A percentile compares a stretch with the other conserved stretches of the same genome.
Conservation (phyloP, 2,113 vertebrate genomes). For the Melanotaenia duboulayi region DNA sequence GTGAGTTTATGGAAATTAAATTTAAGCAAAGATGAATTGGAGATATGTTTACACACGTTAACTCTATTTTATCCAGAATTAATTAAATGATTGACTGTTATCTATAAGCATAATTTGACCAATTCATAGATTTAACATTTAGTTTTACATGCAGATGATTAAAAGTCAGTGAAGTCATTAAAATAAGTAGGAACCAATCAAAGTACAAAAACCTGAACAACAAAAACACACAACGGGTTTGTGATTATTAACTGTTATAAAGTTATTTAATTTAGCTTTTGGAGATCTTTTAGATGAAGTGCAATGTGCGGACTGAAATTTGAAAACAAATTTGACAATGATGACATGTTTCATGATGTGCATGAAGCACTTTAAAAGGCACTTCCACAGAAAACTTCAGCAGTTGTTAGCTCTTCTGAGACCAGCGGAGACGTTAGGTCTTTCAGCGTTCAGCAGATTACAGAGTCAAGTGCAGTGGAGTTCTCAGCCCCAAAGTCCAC, state of each 20-base stretch:
- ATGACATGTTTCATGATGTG: not conserved
- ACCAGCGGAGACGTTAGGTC: slow-evolving; percentile 31
- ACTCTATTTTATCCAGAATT: not conserved
- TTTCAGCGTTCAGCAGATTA: slow-evolving; percentile 65
- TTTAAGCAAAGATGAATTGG: not conserved
- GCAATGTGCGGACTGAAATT: too few species aligned
- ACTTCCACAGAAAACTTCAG: not conserved
- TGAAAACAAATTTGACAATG: not conserved
- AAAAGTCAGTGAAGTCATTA: not conserved
- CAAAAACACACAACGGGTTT: not conserved
- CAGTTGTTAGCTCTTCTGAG: slow-evolving; percentile 5
- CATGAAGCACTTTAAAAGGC: not conserved
- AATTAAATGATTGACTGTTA: not conserved
- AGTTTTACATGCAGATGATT: not conserved
- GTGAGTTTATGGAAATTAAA: slow-evolving; percentile 47
- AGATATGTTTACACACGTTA: slow-evolving; percentile 13
- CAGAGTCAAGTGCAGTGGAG: slow-evolving; percentile 70
- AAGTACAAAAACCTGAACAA: not conserved
- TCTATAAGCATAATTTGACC: not conserved
- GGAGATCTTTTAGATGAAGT: too few species aligned
- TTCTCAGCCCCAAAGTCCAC: slow-evolving; percentile 50
- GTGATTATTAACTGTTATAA: not conserved
- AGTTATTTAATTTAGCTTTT: too few species aligned
- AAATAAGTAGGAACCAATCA: not conserved
- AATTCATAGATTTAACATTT: not conserved